These are phyloP conservation scores for Hyperopisus bebe DNA, from an alignment of 2,113 vertebrate species.

Conservation along the genomic window DNA sequence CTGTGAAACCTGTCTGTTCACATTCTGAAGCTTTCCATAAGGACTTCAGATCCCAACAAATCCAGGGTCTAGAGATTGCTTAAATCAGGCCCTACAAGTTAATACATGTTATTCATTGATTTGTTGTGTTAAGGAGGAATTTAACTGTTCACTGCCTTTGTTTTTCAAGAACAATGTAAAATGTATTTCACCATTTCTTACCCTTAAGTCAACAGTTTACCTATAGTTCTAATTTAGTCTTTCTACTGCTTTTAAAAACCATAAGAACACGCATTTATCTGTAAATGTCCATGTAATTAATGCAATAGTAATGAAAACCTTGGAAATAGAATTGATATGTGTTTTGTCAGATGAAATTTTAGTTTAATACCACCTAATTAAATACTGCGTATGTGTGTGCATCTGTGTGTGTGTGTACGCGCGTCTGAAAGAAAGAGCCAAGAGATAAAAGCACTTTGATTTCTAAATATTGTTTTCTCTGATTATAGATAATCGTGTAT, in stretches of 20 bases:
- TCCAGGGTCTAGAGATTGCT: background rate
- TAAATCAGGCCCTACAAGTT: background rate
- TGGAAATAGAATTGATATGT: background rate
- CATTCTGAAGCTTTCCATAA: background rate
- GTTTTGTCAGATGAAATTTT: background rate
- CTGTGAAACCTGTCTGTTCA: background rate
- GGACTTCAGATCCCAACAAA: background rate
- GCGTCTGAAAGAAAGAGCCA: background rate
- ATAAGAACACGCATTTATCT: background rate
- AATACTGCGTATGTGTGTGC: background rate
- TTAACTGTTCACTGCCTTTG: background rate
- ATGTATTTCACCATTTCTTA: background rate
- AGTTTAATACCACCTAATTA: background rate
- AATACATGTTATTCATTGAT: background rate
- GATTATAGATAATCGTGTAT: background rate
- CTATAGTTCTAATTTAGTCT: background rate
- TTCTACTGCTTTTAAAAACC: background rate
- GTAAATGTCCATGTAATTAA: background rate
- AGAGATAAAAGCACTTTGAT: background rate
- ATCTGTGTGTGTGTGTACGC: background rate
- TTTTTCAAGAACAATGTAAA: background rate
- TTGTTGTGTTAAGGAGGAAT: background rate
- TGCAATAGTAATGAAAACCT: background rate
- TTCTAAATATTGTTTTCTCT: background rate
- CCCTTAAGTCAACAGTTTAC: background rate